phyloP scores from a whole-genome alignment of 2,888 invertebrate genomes.

The Carpatolechia fugitivella region DNA sequence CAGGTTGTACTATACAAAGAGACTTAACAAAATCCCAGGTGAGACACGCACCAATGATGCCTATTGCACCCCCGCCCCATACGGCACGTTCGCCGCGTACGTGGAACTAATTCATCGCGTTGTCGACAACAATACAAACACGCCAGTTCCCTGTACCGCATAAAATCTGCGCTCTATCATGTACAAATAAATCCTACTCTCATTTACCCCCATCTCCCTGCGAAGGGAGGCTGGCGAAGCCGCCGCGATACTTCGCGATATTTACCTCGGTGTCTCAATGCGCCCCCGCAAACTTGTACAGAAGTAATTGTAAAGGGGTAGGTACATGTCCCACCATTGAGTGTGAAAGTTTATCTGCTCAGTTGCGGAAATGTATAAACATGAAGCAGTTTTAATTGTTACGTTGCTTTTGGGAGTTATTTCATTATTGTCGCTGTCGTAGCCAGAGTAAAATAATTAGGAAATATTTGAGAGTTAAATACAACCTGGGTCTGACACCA shows the following conservation, averaged over 20 bases:
- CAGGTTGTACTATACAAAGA: neutral
- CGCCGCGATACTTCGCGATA: constrained; percentile 24
- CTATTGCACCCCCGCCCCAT: neutral
- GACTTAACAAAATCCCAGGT: neutral
- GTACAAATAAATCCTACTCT: constrained; percentile 42
- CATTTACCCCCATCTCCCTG: constrained; percentile 26
- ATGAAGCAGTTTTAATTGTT: constrained; percentile 27
- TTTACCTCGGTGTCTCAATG: constrained; percentile 24
- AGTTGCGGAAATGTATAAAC: constrained; percentile 20
- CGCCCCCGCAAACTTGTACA: constrained; percentile 19
- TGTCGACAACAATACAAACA: constrained; percentile 28
- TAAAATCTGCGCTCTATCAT: constrained; percentile 58
- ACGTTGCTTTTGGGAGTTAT: constrained; percentile 22
- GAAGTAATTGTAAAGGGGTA: constrained; percentile 24
- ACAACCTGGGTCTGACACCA: too few relatives aligned
- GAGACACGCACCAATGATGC: neutral
- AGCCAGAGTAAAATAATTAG: neutral
- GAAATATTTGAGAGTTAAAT: too few relatives aligned
- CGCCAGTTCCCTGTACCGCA: constrained; percentile 26
- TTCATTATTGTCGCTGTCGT: constrained; percentile 10
- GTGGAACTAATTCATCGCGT: constrained; percentile 21
- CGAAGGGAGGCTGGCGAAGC: constrained; percentile 20
- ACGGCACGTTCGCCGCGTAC: constrained; percentile 14
- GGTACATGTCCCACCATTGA: constrained; percentile 22
- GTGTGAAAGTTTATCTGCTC: constrained; percentile 19